Evolutionary conservation across 2,113 vertebrate species (phyloP).

Genomic region (Thymallus thymallus): DNA sequence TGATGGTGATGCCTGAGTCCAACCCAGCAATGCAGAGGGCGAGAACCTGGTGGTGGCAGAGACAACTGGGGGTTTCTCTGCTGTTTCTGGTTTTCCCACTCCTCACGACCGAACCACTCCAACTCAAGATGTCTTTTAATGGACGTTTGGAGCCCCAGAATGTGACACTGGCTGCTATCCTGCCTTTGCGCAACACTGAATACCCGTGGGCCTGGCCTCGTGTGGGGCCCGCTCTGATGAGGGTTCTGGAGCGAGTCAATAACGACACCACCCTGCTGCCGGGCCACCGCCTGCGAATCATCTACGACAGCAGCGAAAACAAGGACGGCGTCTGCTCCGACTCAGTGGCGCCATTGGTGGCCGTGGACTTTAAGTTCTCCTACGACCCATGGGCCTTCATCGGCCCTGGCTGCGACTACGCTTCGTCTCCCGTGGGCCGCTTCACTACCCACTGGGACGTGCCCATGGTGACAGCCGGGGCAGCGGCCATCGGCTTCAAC

Average conservation of each 20-base stretch:
- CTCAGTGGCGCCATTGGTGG: conserved; percentile 80
- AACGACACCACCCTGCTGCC: conserved; percentile 70
- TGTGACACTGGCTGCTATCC: conserved; percentile 84
- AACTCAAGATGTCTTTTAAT: not conserved
- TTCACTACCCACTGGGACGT: conserved; percentile 87
- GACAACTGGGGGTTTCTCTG: not conserved
- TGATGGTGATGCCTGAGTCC: conserved; percentile 8
- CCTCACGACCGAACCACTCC: not conserved
- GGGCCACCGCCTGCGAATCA: conserved; percentile 63
- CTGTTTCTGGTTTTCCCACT: not conserved
- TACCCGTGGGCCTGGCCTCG: conserved; percentile 93
- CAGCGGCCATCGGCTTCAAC: conserved; percentile 78
- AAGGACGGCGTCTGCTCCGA: conserved; percentile 80
- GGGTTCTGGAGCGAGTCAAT: conserved; percentile 75
- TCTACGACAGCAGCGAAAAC: conserved; percentile 83
- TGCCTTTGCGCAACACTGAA: conserved; percentile 81
- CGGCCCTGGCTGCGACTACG: conserved; percentile 87
- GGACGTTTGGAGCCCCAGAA: conserved; percentile 33
- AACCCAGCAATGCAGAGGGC: conserved; percentile 11
- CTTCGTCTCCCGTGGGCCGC: conserved; percentile 80
- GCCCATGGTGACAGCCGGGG: conserved; percentile 86
- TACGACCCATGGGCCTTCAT: conserved; percentile 82
- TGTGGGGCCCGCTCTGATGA: conserved; percentile 80
- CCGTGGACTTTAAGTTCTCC: conserved; percentile 82
- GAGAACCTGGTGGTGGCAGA: not conserved